Evolutionary conservation across 1,140 invertebrate species (phyloP).

Genomic region (Drosophila lini): DNA sequence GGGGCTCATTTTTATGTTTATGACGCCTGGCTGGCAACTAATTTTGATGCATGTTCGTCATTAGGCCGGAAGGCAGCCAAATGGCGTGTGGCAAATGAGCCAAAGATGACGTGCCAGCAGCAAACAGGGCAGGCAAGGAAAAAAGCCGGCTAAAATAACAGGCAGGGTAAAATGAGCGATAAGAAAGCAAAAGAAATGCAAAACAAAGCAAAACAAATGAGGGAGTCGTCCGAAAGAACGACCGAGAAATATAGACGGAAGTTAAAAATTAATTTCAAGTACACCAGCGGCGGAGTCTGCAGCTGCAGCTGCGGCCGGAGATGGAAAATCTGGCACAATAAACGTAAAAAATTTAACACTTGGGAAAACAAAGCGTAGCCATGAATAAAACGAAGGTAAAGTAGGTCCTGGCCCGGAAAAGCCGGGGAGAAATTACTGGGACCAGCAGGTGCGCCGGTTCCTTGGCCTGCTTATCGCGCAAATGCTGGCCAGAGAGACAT

Average conservation of each 20-base stretch:
- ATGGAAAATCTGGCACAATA: conserved; percentile 74
- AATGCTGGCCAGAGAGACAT: conserved; percentile 41
- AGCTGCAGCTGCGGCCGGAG: conserved; percentile 60
- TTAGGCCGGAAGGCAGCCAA: conserved; percentile 51
- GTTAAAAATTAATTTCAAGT: conserved; percentile 81
- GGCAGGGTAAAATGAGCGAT: conserved; percentile 23
- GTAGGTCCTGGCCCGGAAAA: conserved; percentile 40
- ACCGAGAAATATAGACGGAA: conserved; percentile 73
- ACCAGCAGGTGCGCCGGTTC: conserved; percentile 61
- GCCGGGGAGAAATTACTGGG: conserved; percentile 8
- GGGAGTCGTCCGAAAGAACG: conserved; percentile 19
- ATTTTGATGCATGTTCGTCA: conserved; percentile 76
- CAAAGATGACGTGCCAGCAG: conserved; percentile 50
- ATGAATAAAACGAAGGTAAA: conserved; percentile 73
- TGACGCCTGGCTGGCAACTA: conserved; percentile 43
- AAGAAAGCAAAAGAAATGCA: conserved; percentile 44
- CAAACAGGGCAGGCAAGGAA: conserved; percentile 1
- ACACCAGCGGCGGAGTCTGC: conserved; percentile 51
- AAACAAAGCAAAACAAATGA: conserved; percentile 36
- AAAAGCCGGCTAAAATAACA: conserved; percentile 23
- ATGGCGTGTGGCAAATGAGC: conserved; percentile 60
- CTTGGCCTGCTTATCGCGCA: conserved; percentile 42
- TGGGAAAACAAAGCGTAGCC: conserved; percentile 65
- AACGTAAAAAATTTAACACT: conserved; percentile 78
- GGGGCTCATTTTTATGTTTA: conserved; percentile 61